phyloP scores from a whole-genome alignment of 2,113 vertebrate genomes.

The Solenodon paradoxus region DNA sequence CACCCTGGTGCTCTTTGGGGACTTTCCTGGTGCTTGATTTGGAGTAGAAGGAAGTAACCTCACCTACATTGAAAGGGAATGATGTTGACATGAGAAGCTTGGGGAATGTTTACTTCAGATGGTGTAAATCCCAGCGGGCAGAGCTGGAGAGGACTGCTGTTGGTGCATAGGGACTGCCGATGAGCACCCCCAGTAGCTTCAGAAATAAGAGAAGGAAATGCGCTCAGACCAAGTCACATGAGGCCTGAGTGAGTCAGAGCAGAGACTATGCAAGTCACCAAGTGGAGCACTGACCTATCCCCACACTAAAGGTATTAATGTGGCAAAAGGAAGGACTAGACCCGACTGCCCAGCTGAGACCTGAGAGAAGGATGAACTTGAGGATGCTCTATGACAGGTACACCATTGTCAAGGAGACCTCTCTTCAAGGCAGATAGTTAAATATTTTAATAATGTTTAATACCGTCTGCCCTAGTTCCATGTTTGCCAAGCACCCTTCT shows the following conservation, averaged over 20 bases:
- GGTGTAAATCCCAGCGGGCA: background rate
- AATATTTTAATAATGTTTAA: background rate
- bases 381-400: background rate
- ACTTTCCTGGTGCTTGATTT: background rate
- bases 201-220: background rate
- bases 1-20: background rate
- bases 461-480: background rate
- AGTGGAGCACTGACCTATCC: background rate
- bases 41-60: background rate
- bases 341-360: background rate
- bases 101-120: background rate
- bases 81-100: background rate
- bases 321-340: background rate
- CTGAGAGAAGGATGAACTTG: background rate
- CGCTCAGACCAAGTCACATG: background rate
- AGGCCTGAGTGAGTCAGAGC: background rate
- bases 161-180: background rate
- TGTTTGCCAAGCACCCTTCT: background rate
- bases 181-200: background rate
- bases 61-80: background rate
- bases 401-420: background rate
- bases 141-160: background rate
- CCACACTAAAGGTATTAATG: background rate
- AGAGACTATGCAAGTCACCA: background rate
- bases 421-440: background rate